Base-by-base conservation (phyloP, 1,140 invertebrate genomes). In the Euura lappo region DNA sequence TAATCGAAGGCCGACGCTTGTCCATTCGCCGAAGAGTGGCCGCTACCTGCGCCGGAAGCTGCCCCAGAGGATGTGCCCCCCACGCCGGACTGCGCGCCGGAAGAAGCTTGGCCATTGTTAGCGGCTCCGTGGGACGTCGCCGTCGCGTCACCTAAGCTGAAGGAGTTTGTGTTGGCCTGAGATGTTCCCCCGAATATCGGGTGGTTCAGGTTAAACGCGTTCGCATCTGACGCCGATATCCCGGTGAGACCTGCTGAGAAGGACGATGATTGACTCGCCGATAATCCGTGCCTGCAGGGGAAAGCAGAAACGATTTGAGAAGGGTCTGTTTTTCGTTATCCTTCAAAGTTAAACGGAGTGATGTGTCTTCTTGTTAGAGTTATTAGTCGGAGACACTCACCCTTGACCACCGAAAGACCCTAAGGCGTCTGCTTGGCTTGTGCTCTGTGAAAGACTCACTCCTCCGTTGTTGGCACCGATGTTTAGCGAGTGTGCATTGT, bases 181-280 rank as follows among this genome's bases (percentile, higher is more conserved):
- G 79, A 75, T 44, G 68, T 76, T 75, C 70, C 72, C 66, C 76
- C 78, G 45, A 79, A 80, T 46, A 80, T 6, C 2, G 81, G 79
- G 72, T 79, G 72, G 67, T 79, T 80, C 6, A 76, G 11, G 42
- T 77, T 81, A 11, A 80, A 83, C 0, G 84, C 74, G 46, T 78
- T 83, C 0, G 83, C 69, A 69, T 83, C 77, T 0, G 84, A 79
- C 0, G 77, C 73, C 0, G 80, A 81, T 46, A 86, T 72, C 11
- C 83, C 84, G 2, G 76, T 71, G 10, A 75, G 73, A 71, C 86
- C 84, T 0, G 80, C 81, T 3, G 85, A 76, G 70, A 86, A 81
- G 0, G 85, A 84, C 45, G 79, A 78, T 6, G 85, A 86, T 70
- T 83, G 81, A 73, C 86, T 88, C 13, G 80, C 77, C 2, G 85